Evolutionary conservation across 1,140 invertebrate species (phyloP), one percentile per base, ranked within the genome.

Genomic region (Drosophila lini): DNA sequence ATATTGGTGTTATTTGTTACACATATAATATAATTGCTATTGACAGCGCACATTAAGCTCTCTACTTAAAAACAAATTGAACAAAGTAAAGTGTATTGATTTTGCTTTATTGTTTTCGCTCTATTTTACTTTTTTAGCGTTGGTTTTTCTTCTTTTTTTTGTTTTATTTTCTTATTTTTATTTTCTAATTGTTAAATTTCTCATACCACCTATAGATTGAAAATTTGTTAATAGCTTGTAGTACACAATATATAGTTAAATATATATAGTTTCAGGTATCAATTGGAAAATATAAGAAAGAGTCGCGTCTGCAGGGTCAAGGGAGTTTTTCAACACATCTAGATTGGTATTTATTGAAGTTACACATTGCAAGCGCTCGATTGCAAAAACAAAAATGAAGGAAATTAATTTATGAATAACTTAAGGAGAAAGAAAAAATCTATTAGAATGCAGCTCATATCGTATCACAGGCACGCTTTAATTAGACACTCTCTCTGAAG

Each of bases 391-490:
- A 11, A 19, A 45, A 11, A 13, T 19, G 5, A 57, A 28, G 44
- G 32, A 55, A 38, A 59, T 62, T 52, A 45, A 86, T 80, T 81
- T 58, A 13, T 13, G 59, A 71, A 81, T 81, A 79, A 85, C 70
- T 75, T 36, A 22, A 36, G 5, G 16, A 10, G 41, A 32, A 28
- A 32, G 10, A 48, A 22, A 36, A 86, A 52, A 48, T 44, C 65
- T 78, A 81, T 59, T 78, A 70, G 60, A 82, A 63, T 53, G 61
- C 81, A 84, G 84, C 89, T 91, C 89, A 91, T 85, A 91, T 91
- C 89, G 90, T 91, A 91, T 91, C 89, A 91, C 89, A 91, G 89
- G 80, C 86, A 91, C 90, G 89, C 89, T 91, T 89, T 68, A 76
- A 53, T 53, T 68, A 76, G 58, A 75, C 52, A 74, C 79, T 56